Conservation (phyloP, 2,113 vertebrate species). For the Microtus oregoni region DNA sequence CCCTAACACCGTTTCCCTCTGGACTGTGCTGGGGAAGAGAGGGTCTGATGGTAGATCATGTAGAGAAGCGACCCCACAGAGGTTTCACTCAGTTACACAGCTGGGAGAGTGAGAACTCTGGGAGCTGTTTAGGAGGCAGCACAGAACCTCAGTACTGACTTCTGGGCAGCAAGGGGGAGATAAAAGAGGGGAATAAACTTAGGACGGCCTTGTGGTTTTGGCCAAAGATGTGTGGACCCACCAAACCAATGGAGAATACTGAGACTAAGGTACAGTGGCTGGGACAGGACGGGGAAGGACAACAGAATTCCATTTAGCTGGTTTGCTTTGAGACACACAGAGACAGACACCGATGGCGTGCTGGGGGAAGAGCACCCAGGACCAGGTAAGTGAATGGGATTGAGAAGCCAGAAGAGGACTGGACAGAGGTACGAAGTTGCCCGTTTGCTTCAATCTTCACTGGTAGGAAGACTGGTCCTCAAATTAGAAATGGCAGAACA, state of each 20-base stretch:
- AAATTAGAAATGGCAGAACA: slow-evolving; percentile 79
- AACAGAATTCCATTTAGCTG: background rate
- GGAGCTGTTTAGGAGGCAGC: background rate
- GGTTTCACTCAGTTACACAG: background rate
- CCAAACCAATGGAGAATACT: background rate
- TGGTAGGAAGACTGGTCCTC: slow-evolving; percentile 64
- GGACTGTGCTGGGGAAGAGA: background rate
- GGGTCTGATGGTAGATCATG: background rate
- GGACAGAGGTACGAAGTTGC: slow-evolving; percentile 51
- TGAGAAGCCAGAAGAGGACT: slow-evolving; percentile 35
- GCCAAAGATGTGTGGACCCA: background rate
- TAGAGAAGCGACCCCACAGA: background rate
- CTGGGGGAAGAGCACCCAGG: background rate
- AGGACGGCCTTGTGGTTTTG: background rate
- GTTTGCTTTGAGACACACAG: background rate
- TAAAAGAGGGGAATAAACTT: background rate
- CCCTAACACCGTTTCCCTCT: background rate
- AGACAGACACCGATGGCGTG: background rate
- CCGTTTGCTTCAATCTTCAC: slow-evolving; percentile 59
- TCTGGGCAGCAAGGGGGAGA: background rate
- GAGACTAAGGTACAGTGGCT: background rate
- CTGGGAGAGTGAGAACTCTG: background rate
- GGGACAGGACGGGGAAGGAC: background rate
- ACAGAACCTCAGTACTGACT: background rate
- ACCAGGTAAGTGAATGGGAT: background rate